A percentile compares a stretch with the other conserved stretches of the same genome.
These are phyloP conservation scores for Barnardius zonarius DNA, from an alignment of 2,113 vertebrate genomes.

Conservation along the genomic window DNA sequence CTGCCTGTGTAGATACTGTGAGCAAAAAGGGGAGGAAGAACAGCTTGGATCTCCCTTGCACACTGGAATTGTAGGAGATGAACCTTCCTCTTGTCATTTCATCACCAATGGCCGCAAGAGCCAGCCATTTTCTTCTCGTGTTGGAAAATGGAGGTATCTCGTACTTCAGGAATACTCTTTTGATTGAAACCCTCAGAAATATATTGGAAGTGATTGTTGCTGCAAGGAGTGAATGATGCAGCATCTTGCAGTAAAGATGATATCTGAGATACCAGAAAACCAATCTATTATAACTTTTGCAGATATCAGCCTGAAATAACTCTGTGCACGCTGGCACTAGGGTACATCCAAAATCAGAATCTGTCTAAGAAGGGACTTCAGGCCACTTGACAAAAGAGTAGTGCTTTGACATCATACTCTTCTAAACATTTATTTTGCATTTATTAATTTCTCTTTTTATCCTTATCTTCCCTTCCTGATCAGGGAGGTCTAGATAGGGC, in stretches of 20 bases:
- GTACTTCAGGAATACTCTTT: not conserved
- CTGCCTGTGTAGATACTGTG: not conserved
- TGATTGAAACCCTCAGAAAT: not conserved
- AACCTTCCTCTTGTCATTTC: not conserved
- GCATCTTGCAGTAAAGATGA: not conserved
- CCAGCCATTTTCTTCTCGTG: not conserved
- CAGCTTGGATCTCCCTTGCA: not conserved
- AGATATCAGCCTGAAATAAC: not conserved
- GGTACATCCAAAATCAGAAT: not conserved
- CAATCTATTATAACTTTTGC: not conserved
- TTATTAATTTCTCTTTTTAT: not conserved
- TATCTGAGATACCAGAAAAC: not conserved
- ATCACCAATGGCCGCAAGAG: not conserved
- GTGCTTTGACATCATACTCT: not conserved
- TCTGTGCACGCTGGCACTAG: not conserved
- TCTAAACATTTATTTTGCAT: not conserved
- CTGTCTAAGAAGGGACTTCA: not conserved
- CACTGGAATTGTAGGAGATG: not conserved
- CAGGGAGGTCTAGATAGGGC: not conserved
- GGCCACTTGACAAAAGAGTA: not conserved
- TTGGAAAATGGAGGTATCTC: not conserved
- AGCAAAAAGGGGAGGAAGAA: not conserved
- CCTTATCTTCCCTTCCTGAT: not conserved
- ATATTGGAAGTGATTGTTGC: not conserved
- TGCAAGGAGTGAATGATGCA: not conserved